A percentile compares a stretch with the other conserved stretches of the same genome.
phyloP scores from a whole-genome alignment of 2,113 vertebrate species.

The Todiramphus chloris region DNA sequence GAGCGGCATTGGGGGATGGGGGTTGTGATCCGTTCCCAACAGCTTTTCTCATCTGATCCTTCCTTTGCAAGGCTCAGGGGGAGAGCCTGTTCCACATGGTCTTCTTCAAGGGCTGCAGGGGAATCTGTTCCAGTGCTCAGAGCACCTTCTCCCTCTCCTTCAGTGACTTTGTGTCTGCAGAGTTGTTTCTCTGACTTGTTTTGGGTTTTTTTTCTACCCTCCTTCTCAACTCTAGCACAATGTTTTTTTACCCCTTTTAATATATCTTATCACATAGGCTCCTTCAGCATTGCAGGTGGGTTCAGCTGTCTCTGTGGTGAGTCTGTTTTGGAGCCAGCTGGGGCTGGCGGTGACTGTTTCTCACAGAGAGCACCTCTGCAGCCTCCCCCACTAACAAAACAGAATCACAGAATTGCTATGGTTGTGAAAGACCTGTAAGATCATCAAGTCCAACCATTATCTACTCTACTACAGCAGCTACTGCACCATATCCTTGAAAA shows the following conservation, averaged over 20 bases:
- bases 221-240: not conserved
- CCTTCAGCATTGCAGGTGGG: not conserved
- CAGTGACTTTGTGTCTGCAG: not conserved
- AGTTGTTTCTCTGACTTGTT: not conserved
- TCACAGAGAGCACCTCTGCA: not conserved
- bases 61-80: not conserved
- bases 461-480: too few species aligned
- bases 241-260: not conserved
- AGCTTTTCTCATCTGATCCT: not conserved
- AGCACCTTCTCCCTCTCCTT: not conserved
- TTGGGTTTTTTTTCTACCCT: not conserved
- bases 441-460: too few species aligned
- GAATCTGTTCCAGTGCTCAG: not conserved
- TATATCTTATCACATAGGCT: not conserved
- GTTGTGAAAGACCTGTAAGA: too few species aligned
- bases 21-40: not conserved
- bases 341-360: not conserved
- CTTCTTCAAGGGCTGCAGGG: not conserved
- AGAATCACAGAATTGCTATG: too few species aligned
- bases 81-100: not conserved
- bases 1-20: fast-evolving
- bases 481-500: too few species aligned
- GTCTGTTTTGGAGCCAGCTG: not conserved
- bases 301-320: fast-evolving
- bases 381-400: not conserved